Percentiles rank a stretch among this genome's conserved stretches.
Conservation (phyloP, 2,888 invertebrate genomes). For the Morinoia aosen region DNA sequence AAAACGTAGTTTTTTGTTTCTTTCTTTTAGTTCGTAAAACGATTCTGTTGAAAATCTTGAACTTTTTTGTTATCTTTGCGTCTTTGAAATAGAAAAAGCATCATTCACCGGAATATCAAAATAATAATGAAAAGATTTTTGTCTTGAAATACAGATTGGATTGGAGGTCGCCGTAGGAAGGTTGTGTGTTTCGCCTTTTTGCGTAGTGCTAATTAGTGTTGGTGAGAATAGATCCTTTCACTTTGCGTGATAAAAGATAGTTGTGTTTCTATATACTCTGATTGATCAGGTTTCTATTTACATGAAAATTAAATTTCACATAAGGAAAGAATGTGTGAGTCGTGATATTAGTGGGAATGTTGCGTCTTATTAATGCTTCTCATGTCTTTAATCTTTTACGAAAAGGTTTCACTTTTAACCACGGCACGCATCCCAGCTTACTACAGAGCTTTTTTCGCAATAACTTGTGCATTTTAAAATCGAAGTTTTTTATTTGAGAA, state of each 20-base stretch:
- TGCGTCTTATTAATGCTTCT: not conserved
- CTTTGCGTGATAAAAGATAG: not conserved
- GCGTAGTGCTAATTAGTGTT: not conserved
- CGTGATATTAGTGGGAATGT: not conserved
- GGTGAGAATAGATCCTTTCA: not conserved
- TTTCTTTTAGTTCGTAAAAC: not conserved
- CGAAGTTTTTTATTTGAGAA: too few relatives aligned
- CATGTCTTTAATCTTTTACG: not conserved
- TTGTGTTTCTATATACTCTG: not conserved
- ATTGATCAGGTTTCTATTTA: not conserved
- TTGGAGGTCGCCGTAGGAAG: too few relatives aligned
- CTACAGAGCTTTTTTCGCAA: too few relatives aligned
- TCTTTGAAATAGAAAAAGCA: not conserved
- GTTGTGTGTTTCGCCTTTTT: not conserved
- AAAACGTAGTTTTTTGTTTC: constrained; percentile 38
- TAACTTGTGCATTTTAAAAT: too few relatives aligned
- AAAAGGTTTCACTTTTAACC: too few relatives aligned
- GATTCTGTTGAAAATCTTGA: not conserved
- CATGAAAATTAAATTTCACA: not conserved
- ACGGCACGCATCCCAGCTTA: too few relatives aligned
- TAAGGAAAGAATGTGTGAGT: not conserved
- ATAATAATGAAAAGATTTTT: too few relatives aligned
- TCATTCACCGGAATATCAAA: not conserved
- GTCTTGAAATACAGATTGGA: too few relatives aligned
- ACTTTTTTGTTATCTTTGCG: not conserved